phyloP scores from a whole-genome alignment of 2,888 invertebrate species.

The Drosophila longiperda region DNA sequence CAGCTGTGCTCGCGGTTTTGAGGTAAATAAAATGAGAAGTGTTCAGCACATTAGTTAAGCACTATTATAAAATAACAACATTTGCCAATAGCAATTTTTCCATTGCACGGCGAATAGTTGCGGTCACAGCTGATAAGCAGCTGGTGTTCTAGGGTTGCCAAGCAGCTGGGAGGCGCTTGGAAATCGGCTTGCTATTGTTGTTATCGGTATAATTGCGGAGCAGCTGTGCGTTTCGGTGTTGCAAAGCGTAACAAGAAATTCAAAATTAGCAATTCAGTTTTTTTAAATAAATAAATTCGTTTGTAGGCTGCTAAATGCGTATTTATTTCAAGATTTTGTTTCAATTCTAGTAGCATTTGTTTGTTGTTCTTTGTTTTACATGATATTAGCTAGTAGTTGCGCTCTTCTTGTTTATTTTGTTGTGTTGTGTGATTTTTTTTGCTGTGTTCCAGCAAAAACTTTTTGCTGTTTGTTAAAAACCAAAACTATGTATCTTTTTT shows the following conservation, averaged over 20 bases:
- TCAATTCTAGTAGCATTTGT: conserved; percentile 83
- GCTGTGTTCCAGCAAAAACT: conserved; percentile 52
- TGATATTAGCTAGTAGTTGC: conserved; percentile 81
- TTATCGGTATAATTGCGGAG: conserved; percentile 14
- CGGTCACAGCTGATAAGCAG: conserved; percentile 53
- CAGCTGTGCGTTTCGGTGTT: conserved; percentile 14
- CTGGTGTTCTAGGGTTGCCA: conserved; percentile 57
- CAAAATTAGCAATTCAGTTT: not conserved
- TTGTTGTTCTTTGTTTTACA: conserved; percentile 72
- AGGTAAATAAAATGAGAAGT: not conserved
- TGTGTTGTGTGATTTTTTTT: conserved; percentile 31
- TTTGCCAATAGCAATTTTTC: conserved; percentile 49
- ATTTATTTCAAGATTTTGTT: conserved; percentile 79
- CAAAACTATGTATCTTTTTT: conserved; percentile 66
- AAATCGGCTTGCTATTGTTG: conserved; percentile 8
- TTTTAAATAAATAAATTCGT: conserved; percentile 22
- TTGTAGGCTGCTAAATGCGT: conserved; percentile 82
- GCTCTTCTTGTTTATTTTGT: conserved; percentile 43
- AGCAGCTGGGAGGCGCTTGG: conserved; percentile 1
- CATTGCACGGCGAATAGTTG: conserved; percentile 37
- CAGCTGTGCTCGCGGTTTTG: not conserved
- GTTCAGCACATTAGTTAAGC: conserved; percentile 23
- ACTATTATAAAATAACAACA: conserved; percentile 49
- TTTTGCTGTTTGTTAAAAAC: conserved; percentile 50
- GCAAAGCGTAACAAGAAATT: conserved; percentile 7